Percentiles rank a stretch among this genome's conserved stretches.
Evolutionary conservation across 2,113 vertebrate genomes (phyloP).

Genomic region (Pitta sordida): DNA sequence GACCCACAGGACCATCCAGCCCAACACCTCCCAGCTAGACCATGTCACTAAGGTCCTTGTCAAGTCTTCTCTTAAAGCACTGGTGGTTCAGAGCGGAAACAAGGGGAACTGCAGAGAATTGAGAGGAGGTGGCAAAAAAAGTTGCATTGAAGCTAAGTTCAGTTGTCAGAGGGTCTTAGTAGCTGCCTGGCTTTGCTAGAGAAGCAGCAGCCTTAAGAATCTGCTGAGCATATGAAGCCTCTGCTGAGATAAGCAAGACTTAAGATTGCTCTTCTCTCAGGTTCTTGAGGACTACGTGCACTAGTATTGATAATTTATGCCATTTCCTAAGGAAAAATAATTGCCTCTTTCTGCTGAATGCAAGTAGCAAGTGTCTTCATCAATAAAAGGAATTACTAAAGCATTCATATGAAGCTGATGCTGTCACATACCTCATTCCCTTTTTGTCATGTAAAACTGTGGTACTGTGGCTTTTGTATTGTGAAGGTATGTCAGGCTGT

Average conservation of each 20-base stretch:
- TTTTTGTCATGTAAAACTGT: not conserved
- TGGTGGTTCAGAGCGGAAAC: not conserved
- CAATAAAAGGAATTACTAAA: not conserved
- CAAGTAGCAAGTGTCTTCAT: not conserved
- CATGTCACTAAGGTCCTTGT: no score
- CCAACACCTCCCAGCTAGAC: no score
- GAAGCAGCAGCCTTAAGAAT: not conserved
- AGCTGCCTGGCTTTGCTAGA: not conserved
- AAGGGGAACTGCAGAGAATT: not conserved
- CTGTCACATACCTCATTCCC: not conserved
- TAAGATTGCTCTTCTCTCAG: not conserved
- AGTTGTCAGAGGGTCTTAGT: not conserved
- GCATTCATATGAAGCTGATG: not conserved
- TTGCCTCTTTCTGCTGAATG: not conserved
- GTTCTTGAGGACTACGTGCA: fast-evolving
- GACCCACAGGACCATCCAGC: no score
- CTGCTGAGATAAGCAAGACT: not conserved
- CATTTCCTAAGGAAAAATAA: not conserved
- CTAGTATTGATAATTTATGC: not conserved
- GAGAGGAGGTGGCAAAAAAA: not conserved
- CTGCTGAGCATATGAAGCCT: not conserved
- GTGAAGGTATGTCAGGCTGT: not conserved
- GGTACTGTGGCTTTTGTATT: not conserved
- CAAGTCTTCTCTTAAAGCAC: no score
- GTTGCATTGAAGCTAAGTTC: not conserved